Base-by-base conservation (phyloP, 2,888 invertebrate genomes). In the Deroplatys truncata region DNA sequence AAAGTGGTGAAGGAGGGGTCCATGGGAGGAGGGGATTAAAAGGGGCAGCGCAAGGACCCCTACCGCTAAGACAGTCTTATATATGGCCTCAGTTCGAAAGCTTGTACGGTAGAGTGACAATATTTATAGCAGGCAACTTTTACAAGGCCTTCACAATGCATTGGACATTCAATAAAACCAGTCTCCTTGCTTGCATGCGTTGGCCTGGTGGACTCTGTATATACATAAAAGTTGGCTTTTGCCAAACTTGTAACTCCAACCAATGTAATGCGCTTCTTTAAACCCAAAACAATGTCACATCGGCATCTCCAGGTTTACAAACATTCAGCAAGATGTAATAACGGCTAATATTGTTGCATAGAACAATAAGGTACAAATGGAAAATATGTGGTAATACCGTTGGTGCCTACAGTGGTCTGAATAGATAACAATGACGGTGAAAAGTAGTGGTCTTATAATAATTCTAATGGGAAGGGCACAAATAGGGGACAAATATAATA, bases 61-160 rank as follows among this genome's bases (percentile, higher is more conserved):
- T 88, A 84, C 84, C n/a, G 88, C 88, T 88, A 82, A 31, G 88
- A 89, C 88, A 85, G 82, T 85, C 85, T 89, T 89, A 89, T 89
- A 85, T 89, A 89, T 89, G 88, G 35, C 85, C 85, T n/a, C 84
- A 88, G 88, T 84, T 88, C 88, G 82, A 43, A n/a, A 56, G 85
- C 85, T 85, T 85, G 85, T 85, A 85, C 85, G n/a, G 28, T 35
- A 31, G 82, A 88, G 89, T 88, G 88, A 87, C 88, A 90, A 88
- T 89, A 90, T 89, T 89, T 89, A 89, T 89, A 88, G 89, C 89
- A 82, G 89, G 88, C 88, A 89, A 87, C 87, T 89, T 90, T 89
- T 89, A 88, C 85, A 89, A 89, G 88, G 88, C 83, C 89, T 86
- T 82, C 89, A 87, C 83, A 83, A 31, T 83, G 82, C 28, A 35